Evolutionary conservation across 2,888 invertebrate species (phyloP).

Genomic region (Automeris io): DNA sequence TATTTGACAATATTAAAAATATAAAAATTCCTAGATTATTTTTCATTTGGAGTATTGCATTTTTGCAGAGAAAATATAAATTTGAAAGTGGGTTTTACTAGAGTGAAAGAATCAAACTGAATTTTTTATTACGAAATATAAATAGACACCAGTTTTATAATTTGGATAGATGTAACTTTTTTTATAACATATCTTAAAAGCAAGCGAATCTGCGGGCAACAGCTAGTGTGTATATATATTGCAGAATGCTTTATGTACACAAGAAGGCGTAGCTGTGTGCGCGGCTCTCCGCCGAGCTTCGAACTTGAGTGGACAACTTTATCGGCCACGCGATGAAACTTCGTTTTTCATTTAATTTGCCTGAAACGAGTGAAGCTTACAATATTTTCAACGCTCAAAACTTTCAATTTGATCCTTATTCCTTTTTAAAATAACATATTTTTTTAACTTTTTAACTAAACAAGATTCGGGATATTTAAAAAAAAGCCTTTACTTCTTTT

Average conservation of each 20-base stretch:
- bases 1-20: too few species aligned
- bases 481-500: background rate
- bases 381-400: conserved; percentile 71
- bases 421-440: background rate
- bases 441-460: background rate
- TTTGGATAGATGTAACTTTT: too few species aligned
- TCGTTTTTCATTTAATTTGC: conserved; percentile 74
- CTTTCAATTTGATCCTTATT: conserved; percentile 51
- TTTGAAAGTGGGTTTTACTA: too few species aligned
- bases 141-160: too few species aligned
- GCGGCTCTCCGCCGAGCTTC: conserved; percentile 36
- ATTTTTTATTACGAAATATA: too few species aligned
- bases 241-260: conserved; percentile 20
- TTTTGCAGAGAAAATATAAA: too few species aligned
- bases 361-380: conserved; percentile 71
- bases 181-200: background rate
- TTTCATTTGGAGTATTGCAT: too few species aligned
- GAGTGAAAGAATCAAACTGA: too few species aligned
- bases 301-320: conserved; percentile 70
- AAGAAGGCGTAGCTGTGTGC: conserved; percentile 28
- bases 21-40: too few species aligned
- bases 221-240: conserved; percentile 3
- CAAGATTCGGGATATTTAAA: too few species aligned
- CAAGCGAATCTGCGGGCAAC: background rate
- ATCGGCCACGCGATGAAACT: conserved; percentile 61